Evolutionary conservation across 1,140 invertebrate species (phyloP), one percentile per base, ranked within the genome.

Genomic region (Trichonephila clavata): DNA sequence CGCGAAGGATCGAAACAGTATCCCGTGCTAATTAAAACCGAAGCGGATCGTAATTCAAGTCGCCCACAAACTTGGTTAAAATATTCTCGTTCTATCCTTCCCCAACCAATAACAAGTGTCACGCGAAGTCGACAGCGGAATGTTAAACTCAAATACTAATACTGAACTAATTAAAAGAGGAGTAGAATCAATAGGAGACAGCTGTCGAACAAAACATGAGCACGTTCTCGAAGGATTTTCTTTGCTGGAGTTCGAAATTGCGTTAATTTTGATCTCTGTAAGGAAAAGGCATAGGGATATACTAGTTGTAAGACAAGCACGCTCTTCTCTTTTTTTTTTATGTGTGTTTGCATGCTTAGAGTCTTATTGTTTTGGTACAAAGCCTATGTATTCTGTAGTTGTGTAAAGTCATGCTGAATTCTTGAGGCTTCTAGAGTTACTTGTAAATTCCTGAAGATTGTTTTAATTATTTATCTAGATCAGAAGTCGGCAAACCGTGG

Each of bases 141-240:
- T 83, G 81, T 83, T 50, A 2, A n/a, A 16, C 43, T 20, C 32
- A 32, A 39, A 81, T 27, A 81, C 39, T 81, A 81, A 81, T 81
- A 83, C 50, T 24, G 39, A n/a, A 13, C 43, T 83, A 83, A 83
- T 83, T 83, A 59, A 83, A 83, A 83, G 39, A 57, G 50, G 81
- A n/a, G 7, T 5, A 7, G 43, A 57, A 83, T 83, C 81, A 59
- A 83, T 83, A 24, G 39, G 7, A 83, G 81, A 57, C 80, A 83
- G 20, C 14, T 83, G 81, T 77, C 27, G 32, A 18, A 77, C 27
- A 50, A 50, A 50, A 13, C 7, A 7, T 0, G 50, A 50, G 27
- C 14, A 77, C 14, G 1, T 77, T 32, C 4, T 24, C 21, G 10
- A 68, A 68, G 65, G 65, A 50, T 68, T 68, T 68, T 21, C 8